A percentile compares a stretch with the other conserved stretches of the same genome.
These are phyloP conservation scores for Platichthys stellatus DNA, from an alignment of 2,113 vertebrate species.

Conservation along the genomic window DNA sequence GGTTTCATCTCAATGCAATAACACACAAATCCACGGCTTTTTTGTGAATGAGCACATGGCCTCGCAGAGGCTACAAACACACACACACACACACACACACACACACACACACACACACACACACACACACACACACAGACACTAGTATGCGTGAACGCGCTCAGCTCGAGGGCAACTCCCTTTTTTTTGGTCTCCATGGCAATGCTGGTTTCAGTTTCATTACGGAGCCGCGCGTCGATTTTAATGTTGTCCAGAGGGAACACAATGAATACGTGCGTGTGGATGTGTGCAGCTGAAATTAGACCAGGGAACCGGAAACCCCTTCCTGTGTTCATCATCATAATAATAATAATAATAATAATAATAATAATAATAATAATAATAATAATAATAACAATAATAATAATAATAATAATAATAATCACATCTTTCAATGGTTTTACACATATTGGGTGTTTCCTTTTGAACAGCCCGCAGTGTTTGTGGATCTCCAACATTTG, in stretches of 20 bases:
- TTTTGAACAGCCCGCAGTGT: no score
- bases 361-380: not conserved
- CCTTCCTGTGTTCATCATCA: not conserved
- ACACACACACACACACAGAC: not conserved
- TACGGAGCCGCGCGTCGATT: slow-evolving; percentile 44
- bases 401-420: no score
- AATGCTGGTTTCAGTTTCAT: slow-evolving; percentile 58
- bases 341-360: not conserved
- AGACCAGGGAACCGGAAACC: not conserved
- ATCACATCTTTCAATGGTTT: no score
- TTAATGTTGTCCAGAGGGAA: slow-evolving; percentile 35
- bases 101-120: not conserved
- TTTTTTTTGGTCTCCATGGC: slow-evolving; percentile 70
- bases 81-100: not conserved
- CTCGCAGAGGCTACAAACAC: not conserved
- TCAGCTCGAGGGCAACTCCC: slow-evolving; percentile 55
- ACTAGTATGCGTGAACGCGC: slow-evolving; percentile 13
- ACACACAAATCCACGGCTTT: not conserved
- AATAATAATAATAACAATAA: not conserved
- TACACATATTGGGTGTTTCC: no score
- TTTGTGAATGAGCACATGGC: slow-evolving; percentile 24
- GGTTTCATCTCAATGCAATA: not conserved
- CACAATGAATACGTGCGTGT: not conserved
- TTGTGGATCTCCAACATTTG: no score
- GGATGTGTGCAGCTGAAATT: slow-evolving; percentile 2